A percentile compares a stretch with the other conserved stretches of the same genome.
These are phyloP conservation scores for Drosophila oshimai DNA, from an alignment of 1,140 invertebrate species.

Conservation along the genomic window DNA sequence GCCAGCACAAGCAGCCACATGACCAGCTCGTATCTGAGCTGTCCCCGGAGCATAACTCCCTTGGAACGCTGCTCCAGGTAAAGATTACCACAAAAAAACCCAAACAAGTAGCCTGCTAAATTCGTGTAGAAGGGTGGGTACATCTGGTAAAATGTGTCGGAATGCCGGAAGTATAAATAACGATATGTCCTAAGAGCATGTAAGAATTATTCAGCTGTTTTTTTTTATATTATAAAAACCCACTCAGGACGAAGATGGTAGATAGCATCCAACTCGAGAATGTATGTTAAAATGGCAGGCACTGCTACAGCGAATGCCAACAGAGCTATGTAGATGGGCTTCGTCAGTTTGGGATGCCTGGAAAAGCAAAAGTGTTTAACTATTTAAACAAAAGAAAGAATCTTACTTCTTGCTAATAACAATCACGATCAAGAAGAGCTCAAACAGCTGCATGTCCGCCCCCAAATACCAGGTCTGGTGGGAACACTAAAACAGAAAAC, in stretches of 20 bases:
- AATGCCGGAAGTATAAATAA: constrained; percentile 63
- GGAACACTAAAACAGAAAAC: constrained; percentile 84
- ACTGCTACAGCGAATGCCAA: constrained; percentile 77
- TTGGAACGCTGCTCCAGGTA: constrained; percentile 42
- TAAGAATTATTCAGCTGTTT: neutral
- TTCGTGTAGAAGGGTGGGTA: constrained; percentile 73
- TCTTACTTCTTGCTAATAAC: constrained; percentile 75
- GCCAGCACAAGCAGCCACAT: constrained; percentile 50
- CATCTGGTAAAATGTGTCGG: constrained; percentile 60
- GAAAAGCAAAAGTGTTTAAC: neutral
- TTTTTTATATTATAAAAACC: constrained; percentile 29
- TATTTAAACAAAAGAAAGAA: no score
- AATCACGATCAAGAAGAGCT: constrained; percentile 85
- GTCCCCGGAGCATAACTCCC: neutral
- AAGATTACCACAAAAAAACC: constrained; percentile 57
- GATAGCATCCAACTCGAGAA: constrained; percentile 78
- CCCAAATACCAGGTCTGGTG: constrained; percentile 89
- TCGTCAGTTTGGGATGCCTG: constrained; percentile 72
- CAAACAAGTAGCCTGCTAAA: constrained; percentile 68
- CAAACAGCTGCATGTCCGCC: constrained; percentile 88
- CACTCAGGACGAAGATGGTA: constrained; percentile 84
- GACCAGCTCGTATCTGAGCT: constrained; percentile 34
- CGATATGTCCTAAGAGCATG: constrained; percentile 55
- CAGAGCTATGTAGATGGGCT: constrained; percentile 46
- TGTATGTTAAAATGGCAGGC: constrained; percentile 83